Conservation (phyloP, 2,888 invertebrate species). For the Arge pagana region DNA sequence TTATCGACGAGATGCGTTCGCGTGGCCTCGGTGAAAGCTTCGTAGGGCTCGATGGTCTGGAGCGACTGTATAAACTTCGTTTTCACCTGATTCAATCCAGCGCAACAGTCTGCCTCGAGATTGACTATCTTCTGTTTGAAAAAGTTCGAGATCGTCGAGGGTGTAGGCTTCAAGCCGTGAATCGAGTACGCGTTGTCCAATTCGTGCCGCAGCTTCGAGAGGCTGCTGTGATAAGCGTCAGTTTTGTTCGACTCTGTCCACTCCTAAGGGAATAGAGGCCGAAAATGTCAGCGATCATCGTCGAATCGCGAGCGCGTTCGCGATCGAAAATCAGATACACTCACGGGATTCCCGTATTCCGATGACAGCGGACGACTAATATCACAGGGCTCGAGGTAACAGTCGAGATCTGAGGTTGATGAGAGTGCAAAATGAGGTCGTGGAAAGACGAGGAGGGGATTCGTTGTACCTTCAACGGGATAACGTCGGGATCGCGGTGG, state of each 20-base stretch:
- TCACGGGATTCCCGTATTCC: too few species aligned
- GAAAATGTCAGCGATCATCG: background rate
- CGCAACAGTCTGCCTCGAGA: slow-evolving; percentile 37
- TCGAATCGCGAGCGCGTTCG: background rate
- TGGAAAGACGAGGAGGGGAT: background rate
- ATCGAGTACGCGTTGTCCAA: slow-evolving; percentile 2
- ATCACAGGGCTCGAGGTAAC: background rate
- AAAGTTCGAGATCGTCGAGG: slow-evolving; percentile 26
- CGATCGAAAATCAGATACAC: too few species aligned
- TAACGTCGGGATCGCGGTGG: background rate
- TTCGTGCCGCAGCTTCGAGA: background rate
- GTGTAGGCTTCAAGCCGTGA: background rate
- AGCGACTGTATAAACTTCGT: slow-evolving; percentile 35
- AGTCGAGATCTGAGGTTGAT: background rate
- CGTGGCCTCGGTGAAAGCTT: background rate
- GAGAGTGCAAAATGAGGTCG: background rate
- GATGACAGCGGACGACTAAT: too few species aligned
- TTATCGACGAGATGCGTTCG: background rate
- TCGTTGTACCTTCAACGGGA: slow-evolving; percentile 5
- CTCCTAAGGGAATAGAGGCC: too few species aligned
- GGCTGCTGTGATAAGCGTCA: background rate
- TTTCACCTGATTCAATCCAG: slow-evolving; percentile 37
- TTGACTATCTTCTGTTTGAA: slow-evolving; percentile 39
- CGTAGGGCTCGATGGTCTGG: slow-evolving; percentile 26
- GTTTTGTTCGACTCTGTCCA: too few species aligned